Conservation (phyloP, 2,797 vertebrate genomes). For the Takifugu ocellatus region DNA sequence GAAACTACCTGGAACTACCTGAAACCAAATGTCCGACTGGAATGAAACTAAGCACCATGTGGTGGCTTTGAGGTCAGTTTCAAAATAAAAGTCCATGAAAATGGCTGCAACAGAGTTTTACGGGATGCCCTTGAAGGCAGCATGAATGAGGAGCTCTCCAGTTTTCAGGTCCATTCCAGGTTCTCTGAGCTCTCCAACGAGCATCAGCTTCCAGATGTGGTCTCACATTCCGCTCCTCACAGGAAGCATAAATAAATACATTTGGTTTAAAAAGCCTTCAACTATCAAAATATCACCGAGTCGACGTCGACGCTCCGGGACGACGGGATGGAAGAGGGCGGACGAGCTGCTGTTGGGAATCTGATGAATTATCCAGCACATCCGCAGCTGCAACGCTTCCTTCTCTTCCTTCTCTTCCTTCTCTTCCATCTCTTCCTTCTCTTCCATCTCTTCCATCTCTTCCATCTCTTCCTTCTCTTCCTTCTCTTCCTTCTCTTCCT, state of each 20-base stretch:
- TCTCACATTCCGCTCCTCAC: not conserved
- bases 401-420: slow-evolving; percentile 45
- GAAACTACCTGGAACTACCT: no score
- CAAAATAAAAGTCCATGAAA: no score
- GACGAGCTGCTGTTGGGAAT: slow-evolving; percentile 21
- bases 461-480: no score
- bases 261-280: slow-evolving; percentile 14
- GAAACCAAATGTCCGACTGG: not conserved
- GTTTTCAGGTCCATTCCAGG: no score
- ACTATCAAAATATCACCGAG: slow-evolving; percentile 24
- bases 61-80: no score
- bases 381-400: slow-evolving; percentile 36
- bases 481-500: no score
- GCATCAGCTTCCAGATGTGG: slow-evolving; percentile 6
- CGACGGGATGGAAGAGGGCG: not conserved
- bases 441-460: no score
- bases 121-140: no score
- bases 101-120: no score
- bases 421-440: no score
- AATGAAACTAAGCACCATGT: not conserved
- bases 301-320: slow-evolving; percentile 19
- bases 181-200: no score
- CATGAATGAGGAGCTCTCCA: no score
- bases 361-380: slow-evolving; percentile 57
- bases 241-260: slow-evolving; percentile 3